phyloP scores from a whole-genome alignment of 2,797 vertebrate species.

The Sebastes umbrosus region DNA sequence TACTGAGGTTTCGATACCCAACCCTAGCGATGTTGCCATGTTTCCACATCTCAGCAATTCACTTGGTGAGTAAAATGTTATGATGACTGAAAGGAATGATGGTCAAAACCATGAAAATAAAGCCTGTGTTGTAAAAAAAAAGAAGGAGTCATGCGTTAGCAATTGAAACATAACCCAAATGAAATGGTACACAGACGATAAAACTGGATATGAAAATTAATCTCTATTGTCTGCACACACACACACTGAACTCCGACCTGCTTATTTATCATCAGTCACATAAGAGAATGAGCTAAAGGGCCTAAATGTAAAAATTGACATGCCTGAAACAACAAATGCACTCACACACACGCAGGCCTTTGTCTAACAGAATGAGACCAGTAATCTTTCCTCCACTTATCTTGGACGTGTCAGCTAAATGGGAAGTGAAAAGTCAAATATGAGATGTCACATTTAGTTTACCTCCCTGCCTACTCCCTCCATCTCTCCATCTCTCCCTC shows the following conservation, averaged over 20 bases:
- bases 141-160: not conserved
- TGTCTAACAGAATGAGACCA: slow-evolving; percentile 70
- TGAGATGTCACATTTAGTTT: slow-evolving; percentile 81
- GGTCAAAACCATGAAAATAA: not conserved
- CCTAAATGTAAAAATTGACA: slow-evolving; percentile 26
- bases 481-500: slow-evolving; percentile 28
- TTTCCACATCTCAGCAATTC: not conserved
- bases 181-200: not conserved
- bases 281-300: slow-evolving; percentile 17
- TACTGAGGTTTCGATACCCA: not conserved
- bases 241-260: slow-evolving; percentile 5
- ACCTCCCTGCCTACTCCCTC: slow-evolving; percentile 63
- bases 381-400: slow-evolving; percentile 76
- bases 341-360: slow-evolving; percentile 48
- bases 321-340: slow-evolving; percentile 55
- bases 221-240: not conserved
- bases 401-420: slow-evolving; percentile 71
- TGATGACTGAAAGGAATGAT: not conserved
- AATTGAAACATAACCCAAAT: not conserved
- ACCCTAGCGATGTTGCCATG: not conserved
- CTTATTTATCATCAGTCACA: slow-evolving; percentile 24
- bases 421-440: slow-evolving; percentile 81
- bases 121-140: not conserved
- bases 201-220: not conserved
- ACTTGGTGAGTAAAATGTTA: not conserved